phyloP scores from a whole-genome alignment of 1,140 invertebrate species.

The Oreohelix idahoensis region DNA sequence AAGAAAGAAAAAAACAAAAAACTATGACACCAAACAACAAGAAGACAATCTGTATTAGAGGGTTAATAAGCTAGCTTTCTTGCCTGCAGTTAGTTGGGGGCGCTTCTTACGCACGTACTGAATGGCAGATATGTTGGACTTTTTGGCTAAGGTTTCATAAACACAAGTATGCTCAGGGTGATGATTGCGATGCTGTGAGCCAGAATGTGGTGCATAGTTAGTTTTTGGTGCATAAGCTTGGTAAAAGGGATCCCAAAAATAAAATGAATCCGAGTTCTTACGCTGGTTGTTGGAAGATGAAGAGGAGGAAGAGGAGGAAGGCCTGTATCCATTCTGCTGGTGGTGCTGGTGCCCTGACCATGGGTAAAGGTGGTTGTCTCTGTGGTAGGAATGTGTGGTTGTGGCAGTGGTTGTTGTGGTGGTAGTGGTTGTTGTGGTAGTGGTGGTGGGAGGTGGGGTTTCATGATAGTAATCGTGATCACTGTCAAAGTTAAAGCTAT shows the following conservation, averaged over 20 bases:
- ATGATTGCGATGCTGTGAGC: conserved; percentile 17
- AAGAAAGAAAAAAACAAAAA: not conserved
- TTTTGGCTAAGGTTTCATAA: conserved; percentile 69
- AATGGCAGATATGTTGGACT: conserved; percentile 65
- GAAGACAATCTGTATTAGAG: not conserved
- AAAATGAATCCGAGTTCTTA: conserved; percentile 43
- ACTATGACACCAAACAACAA: not conserved
- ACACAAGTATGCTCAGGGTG: conserved; percentile 64
- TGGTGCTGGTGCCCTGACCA: not conserved
- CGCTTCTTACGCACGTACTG: conserved; percentile 65
- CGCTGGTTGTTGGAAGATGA: conserved; percentile 25
- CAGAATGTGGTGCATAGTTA: not conserved
- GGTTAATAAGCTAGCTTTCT: conserved; percentile 41
- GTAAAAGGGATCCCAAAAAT: conserved; percentile 33
- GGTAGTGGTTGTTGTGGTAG: conserved; percentile 33
- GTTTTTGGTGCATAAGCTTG: conserved; percentile 32
- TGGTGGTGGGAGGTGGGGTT: conserved; percentile 37
- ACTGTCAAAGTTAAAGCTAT: not conserved
- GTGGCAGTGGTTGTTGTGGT: conserved; percentile 33
- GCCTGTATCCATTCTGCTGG: not conserved
- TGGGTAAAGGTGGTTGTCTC: not conserved
- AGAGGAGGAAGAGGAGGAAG: not conserved
- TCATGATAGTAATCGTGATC: conserved; percentile 10
- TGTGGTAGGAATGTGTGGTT: not conserved
- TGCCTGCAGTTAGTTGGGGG: conserved; percentile 67